Evolutionary conservation across 2,113 vertebrate species (phyloP).

Genomic region (Anser brachyrhynchus): DNA sequence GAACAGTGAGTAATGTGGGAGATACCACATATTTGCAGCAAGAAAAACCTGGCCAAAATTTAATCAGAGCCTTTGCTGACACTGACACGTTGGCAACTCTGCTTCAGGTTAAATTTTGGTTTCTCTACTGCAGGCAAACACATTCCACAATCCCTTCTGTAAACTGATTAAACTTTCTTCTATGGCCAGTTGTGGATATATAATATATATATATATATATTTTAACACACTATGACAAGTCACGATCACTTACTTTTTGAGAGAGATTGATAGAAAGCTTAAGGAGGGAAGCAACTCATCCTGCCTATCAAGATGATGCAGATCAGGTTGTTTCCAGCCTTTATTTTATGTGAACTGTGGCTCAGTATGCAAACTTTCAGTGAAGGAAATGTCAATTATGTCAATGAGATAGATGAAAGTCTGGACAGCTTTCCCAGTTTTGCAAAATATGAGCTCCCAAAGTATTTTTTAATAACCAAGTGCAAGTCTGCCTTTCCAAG

Average conservation of each 20-base stretch:
- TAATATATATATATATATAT: too few species aligned
- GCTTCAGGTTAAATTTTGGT: neutral
- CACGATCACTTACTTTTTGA: neutral
- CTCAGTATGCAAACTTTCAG: neutral
- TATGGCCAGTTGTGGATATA: neutral
- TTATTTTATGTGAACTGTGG: constrained; percentile 3
- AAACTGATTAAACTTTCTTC: neutral
- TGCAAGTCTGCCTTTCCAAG: neutral
- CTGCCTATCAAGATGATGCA: neutral
- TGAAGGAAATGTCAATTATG: neutral
- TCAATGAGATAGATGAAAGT: neutral
- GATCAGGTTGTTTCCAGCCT: neutral
- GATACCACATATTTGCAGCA: neutral
- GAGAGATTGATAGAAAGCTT: neutral
- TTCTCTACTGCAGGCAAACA: neutral
- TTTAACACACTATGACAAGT: neutral
- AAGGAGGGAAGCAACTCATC: neutral
- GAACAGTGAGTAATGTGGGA: neutral
- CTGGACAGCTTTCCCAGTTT: neutral
- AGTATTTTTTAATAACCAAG: neutral
- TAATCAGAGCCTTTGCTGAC: neutral
- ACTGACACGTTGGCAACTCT: neutral
- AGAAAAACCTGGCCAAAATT: neutral
- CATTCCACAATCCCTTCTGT: neutral
- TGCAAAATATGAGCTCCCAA: neutral